Base-by-base conservation (phyloP, 2,888 invertebrate genomes). In the Conchocele bisecta region DNA sequence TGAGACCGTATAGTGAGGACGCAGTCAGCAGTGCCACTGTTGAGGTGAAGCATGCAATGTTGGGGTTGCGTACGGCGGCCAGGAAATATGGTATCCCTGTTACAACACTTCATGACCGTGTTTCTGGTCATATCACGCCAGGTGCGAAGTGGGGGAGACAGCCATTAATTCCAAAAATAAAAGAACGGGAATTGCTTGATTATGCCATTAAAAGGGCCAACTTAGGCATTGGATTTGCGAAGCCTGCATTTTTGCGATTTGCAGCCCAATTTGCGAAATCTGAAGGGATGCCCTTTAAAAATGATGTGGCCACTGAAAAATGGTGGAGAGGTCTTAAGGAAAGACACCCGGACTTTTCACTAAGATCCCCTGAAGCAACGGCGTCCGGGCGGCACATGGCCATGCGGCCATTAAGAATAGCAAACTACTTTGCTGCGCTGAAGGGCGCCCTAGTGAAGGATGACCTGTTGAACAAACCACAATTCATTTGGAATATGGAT, bases 401-500 rank as follows among this genome's bases (percentile, higher is more conserved):
- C 2, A 63, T 73, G 73, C 60, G 41, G n/a, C 37, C 53, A 26
- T 5, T 63, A 22, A 37, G 56, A 17, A 17, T 68, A 0, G 2
- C 39, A 6, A 33, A n/a, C 0, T 66, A 60, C 31, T 68, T 65
- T 39, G 15, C n/a, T 1, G 50, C 15, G 1, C 24, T 74, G 9
- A 58, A 61, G 11, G 9, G 24, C 9, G 68, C 65, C 1, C 11
- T 66, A 3, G 44, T 46, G 9, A 33, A 41, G 11, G 56, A 65
- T 35, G 22, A 50, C 17, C 24, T 68, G 2, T 6, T 35, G n/a
- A 22, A 57, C 4, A 15, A 50, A 3, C 9, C n/a, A 17, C 20
- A n/a, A n/a, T 6, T 61, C 61, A 66, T 41, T 58, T 69, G 66
- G 74, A 74, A 66, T 29, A 74, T 69, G 66, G 66, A 69, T 39